Conservation (phyloP, 2,888 invertebrate genomes). For the Meloe dianella region DNA sequence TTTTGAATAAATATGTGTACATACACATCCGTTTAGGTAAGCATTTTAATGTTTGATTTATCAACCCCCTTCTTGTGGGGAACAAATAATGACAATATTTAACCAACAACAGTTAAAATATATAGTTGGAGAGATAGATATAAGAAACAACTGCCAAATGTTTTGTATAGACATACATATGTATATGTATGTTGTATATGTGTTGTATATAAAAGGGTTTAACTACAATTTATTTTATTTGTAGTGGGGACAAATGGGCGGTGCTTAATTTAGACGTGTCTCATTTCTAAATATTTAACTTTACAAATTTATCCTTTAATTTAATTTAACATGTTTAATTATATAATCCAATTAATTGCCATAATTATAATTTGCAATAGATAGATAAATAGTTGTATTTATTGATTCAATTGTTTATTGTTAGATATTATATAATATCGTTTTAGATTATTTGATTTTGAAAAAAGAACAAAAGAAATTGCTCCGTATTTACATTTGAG, state of each 20-base stretch:
- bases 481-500: slow-evolving; percentile 6
- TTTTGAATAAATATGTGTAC: not conserved
- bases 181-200: too few species aligned
- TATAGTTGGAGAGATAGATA: slow-evolving; percentile 5
- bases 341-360: too few species aligned
- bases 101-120: slow-evolving; percentile 43
- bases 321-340: too few species aligned
- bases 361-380: too few species aligned
- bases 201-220: slow-evolving; percentile 21
- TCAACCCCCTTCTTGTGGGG: slow-evolving; percentile 1
- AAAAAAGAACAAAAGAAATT: too few species aligned
- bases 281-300: not conserved
- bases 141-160: slow-evolving; percentile 28
- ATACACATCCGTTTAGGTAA: not conserved
- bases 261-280: slow-evolving; percentile 33
- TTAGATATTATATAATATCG: too few species aligned
- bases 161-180: not conserved
- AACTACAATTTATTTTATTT: slow-evolving; percentile 33
- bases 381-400: too few species aligned
- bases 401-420: too few species aligned
- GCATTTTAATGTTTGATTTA: slow-evolving; percentile 13
- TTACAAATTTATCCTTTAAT: too few species aligned
- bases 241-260: slow-evolving; percentile 43
- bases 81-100: slow-evolving; percentile 42
- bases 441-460: not conserved